Base-by-base conservation (phyloP, 2,888 invertebrate genomes). In the Sinohyriopsis cumingii region DNA sequence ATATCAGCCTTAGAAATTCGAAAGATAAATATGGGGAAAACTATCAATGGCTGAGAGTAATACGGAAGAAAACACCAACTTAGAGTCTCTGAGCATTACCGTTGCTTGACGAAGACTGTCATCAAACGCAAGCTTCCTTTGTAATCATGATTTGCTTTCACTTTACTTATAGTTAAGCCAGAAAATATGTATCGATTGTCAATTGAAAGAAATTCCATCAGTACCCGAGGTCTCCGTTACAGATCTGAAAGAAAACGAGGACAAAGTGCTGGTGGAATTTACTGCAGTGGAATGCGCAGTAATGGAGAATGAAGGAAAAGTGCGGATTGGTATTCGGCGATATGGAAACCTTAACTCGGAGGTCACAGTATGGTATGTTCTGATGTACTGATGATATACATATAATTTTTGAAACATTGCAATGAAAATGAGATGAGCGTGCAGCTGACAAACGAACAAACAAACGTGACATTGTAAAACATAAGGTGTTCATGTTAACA, bases 181-280 rank as follows among this genome's bases (percentile, higher is more conserved):
- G 24, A 61, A 24, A 55, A 15, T 45, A 45, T 3, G 45, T 45
- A 4, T 57, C 45, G 59, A 70, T 67, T 63, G 72, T 65, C 56
- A 65, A 57, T 33, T 15, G 70, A 72, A 15, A 45, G 45, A 3
- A 45, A 12, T 45, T 45, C 45, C 1, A 15, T 45, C 45, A 45
- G 45, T 45, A 45, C 12, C 45, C 15, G 15, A 45, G 7, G 45
- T 77, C 12, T 77, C 79, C 6, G 66, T 68, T 4, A 70, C 79
- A 4, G 87, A 88, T 71, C 75, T 87, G 18, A 78, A 77, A 25
- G 89, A 90, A 22, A 87, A 88, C 53, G 84, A 85, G 0, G 86
- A 83, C 54, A 90, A 91, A 77, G 90, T 92, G 3, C 88, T 92
- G 12, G 80, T 93, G 9, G 92, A 93, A 83, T 92, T 93, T 83